Evolutionary conservation across 92 coral and sea anemone genomes (phyloP), one percentile per base, ranked within the genome.

Genomic region (Micromussa lordhowensis): DNA sequence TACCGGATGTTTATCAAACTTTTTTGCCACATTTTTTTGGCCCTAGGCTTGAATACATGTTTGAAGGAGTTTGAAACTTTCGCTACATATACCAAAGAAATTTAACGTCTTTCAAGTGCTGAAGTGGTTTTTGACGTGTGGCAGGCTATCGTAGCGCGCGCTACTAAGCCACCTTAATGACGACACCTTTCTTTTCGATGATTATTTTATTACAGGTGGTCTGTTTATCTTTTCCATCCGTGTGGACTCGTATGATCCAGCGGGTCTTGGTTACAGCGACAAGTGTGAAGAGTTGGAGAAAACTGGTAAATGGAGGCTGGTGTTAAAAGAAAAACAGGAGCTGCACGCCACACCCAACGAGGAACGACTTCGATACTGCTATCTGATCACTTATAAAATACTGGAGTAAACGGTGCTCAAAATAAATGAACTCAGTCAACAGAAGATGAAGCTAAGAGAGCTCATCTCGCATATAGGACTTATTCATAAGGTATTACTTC

Each of bases 231-330:
- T 84, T 32, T 34, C 88, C 3, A 84, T 84, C 68, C 88, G 88
- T 19, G 75, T 54, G 63, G 80, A 84, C 28, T 72, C 88, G 17
- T 84, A 73, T 54, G 80, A 84, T 24, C 77, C 78, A 28, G 80
- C 28, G 22, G 68, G 55, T 3, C 70, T 36, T 32, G 88, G 88
- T 30, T 84, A 21, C 69, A 19, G 48, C 14, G 68, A 30, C 0
- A 73, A 70, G 88, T 84, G 78, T 51, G 61, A 71, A 73, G 79
- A 70, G 53, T 66, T 84, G n/a, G 88, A 70, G 26, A 84, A 84
- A 18, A 30, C 79, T n/a, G 80, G 80, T 1, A 84, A 70, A 57
- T 84, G 88, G 88, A 15, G 29, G 15, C 80, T 44, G 40, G 32
- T 70, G 22, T 5, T 22, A 1, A 84, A 54, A 53, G 80, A 84